Conservation (phyloP, 2,113 vertebrate genomes). For the Crotalus tigris region DNA sequence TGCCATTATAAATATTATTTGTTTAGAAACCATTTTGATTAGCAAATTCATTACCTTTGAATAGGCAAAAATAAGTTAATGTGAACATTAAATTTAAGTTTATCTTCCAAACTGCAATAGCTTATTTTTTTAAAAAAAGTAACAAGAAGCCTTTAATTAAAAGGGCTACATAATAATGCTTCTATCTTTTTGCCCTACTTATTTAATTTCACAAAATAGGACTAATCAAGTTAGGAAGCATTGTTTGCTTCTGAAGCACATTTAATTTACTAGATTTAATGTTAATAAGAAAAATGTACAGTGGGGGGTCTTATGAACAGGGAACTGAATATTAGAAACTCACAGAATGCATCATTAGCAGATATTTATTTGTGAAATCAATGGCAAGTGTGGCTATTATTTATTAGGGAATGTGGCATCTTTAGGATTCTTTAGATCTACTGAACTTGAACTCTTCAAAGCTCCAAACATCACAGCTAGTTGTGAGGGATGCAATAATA, state of each 20-base stretch:
- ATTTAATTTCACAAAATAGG: slow-evolving; percentile 21
- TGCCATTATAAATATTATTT: slow-evolving; percentile 45
- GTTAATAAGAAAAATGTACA: not conserved
- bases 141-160: slow-evolving; percentile 33
- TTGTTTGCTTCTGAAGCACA: slow-evolving; percentile 32
- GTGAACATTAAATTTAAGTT: slow-evolving; percentile 45
- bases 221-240: slow-evolving; percentile 22
- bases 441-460: not conserved
- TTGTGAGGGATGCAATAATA: not conserved
- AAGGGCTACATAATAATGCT: slow-evolving; percentile 23
- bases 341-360: not conserved
- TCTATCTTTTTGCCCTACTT: slow-evolving; percentile 18
- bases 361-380: not conserved
- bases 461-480: not conserved
- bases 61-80: slow-evolving; percentile 36
- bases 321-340: not conserved
- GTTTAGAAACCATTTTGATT: slow-evolving; percentile 44
- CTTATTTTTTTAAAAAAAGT: slow-evolving; percentile 13
- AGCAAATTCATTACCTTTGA: slow-evolving; percentile 38
- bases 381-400: not conserved
- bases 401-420: not conserved
- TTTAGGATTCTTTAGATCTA: not conserved
- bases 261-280: not conserved
- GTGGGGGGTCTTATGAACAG: not conserved
- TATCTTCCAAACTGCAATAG: slow-evolving; percentile 20